Evolutionary conservation across 2,888 invertebrate species (phyloP).

Genomic region (Eupithecia centaureata): DNA sequence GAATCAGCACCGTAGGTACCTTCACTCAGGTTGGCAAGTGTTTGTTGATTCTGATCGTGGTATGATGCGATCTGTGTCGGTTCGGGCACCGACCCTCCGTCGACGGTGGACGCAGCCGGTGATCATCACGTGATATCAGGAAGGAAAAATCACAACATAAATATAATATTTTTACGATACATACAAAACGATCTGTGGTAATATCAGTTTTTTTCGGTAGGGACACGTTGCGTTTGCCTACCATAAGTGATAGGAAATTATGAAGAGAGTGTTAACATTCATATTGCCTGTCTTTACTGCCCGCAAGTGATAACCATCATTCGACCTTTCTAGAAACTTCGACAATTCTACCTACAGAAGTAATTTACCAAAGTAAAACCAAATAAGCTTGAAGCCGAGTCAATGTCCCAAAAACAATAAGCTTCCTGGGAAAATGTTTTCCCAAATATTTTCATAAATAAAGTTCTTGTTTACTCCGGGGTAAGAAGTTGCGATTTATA

Average conservation of each 20-base stretch:
- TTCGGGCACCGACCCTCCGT: background rate
- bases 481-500: conserved; percentile 27
- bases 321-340: background rate
- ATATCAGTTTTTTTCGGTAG: background rate
- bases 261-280: background rate
- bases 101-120: background rate
- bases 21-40: conserved; percentile 6
- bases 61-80: conserved; percentile 4
- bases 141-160: background rate
- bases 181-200: background rate
- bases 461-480: conserved; percentile 29
- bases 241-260: background rate
- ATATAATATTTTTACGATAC: background rate
- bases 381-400: conserved; percentile 32
- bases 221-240: background rate
- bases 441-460: conserved; percentile 29
- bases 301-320: background rate
- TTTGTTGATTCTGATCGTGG: conserved; percentile 13
- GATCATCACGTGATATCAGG: background rate
- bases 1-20: conserved; percentile 9
- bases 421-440: conserved; percentile 23
- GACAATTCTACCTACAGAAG: conserved; percentile 9
- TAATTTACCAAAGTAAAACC: conserved; percentile 31
- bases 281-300: background rate
- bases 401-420: conserved; percentile 32